Conservation (phyloP, 2,888 invertebrate species). For the Cryptus viduatorius region DNA sequence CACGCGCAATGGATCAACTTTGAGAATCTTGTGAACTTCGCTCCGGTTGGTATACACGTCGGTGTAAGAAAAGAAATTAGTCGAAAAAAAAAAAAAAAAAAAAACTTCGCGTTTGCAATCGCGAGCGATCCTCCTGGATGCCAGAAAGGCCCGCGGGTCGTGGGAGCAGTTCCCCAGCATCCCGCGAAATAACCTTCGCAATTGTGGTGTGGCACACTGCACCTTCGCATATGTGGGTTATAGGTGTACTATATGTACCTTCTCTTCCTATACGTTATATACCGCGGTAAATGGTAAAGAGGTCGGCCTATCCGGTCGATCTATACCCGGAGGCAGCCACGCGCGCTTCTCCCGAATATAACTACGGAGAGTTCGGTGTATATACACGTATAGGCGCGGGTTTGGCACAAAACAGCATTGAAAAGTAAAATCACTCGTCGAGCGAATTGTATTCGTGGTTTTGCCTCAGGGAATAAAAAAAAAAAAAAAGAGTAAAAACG, state of each 20-base stretch:
- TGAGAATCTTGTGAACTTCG: too few relatives aligned
- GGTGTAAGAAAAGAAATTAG: not conserved
- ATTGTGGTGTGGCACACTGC: constrained; percentile 55
- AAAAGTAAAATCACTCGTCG: constrained; percentile 47
- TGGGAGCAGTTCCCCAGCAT: constrained; percentile 56
- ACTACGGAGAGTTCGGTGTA: constrained; percentile 19
- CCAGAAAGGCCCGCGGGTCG: constrained; percentile 53
- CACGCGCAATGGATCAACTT: too few relatives aligned
- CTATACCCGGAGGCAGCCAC: constrained; percentile 64
- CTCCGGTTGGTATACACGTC: not conserved
- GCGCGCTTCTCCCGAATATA: constrained; percentile 60
- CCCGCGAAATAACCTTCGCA: constrained; percentile 59
- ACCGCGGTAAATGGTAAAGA: constrained; percentile 60
- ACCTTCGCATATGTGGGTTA: constrained; percentile 55
- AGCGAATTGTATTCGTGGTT: constrained; percentile 30
- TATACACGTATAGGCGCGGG: constrained; percentile 3
- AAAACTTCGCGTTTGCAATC: constrained; percentile 44
- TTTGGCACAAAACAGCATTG: constrained; percentile 12
- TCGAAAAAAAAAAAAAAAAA: constrained; percentile 6
- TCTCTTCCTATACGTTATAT: constrained; percentile 44
- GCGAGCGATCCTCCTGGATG: constrained; percentile 50
- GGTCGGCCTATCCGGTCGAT: constrained; percentile 67
- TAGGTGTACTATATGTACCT: constrained; percentile 33
- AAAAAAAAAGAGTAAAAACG: constrained; percentile 13
- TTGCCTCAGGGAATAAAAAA: constrained; percentile 4